A percentile compares a stretch with the other conserved stretches of the same genome.
Conservation (phyloP, 2,888 invertebrate species). For the Calephelis perditalis region DNA sequence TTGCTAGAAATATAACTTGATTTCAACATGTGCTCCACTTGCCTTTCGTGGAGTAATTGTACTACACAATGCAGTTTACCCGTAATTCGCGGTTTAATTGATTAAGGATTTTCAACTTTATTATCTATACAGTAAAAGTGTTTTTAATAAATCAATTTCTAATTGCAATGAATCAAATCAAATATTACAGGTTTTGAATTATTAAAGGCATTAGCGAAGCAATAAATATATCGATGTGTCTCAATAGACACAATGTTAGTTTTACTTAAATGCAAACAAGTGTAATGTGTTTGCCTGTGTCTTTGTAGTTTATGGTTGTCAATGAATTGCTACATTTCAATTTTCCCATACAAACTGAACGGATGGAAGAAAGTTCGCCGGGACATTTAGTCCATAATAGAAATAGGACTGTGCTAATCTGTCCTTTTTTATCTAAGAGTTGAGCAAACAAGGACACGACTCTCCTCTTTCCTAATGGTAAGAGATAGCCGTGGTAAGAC, state of each 20-base stretch:
- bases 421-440: no score
- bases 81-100: background rate
- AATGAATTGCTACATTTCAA: no score
- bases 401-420: no score
- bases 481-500: no score
- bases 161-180: constrained; percentile 8
- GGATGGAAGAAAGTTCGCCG: no score
- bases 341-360: no score
- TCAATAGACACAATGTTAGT: background rate
- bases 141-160: background rate
- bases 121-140: background rate
- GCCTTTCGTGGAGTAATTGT: constrained; percentile 23
- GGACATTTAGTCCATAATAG: no score
- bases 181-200: constrained; percentile 6
- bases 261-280: no score
- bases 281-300: no score
- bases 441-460: no score
- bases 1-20: constrained; percentile 10
- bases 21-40: constrained; percentile 29
- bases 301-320: no score
- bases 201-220: constrained; percentile 6
- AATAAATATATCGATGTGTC: constrained; percentile 4
- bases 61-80: constrained; percentile 13
- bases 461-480: no score
- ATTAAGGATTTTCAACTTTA: constrained; percentile 12